Conservation (phyloP, 2,113 vertebrate genomes). For the Callorhinus ursinus region DNA sequence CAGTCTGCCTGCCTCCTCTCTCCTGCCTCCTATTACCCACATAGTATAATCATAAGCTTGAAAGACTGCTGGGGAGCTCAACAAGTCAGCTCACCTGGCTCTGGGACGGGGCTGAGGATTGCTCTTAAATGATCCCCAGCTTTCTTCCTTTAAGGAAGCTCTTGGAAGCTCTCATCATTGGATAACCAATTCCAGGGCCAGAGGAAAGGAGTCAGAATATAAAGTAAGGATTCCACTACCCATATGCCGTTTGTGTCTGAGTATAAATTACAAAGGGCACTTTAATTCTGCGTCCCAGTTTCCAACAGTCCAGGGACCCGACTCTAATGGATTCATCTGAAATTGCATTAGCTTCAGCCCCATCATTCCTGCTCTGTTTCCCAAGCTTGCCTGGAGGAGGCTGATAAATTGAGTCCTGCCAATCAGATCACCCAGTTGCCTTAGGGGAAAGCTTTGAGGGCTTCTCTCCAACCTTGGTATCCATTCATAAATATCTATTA, state of each 20-base stretch:
- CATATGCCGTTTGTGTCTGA: constrained; percentile 12
- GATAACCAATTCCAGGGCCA: background rate
- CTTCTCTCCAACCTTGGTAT: background rate
- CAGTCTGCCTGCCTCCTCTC: background rate
- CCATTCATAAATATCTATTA: constrained; percentile 39
- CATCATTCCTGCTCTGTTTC: constrained; percentile 62
- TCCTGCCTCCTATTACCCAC: constrained; percentile 1
- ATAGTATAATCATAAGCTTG: constrained; percentile 22
- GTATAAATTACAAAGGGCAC: constrained; percentile 70
- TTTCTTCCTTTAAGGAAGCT: background rate
- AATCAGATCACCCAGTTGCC: background rate
- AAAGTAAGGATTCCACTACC: constrained; percentile 46
- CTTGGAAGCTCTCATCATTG: background rate
- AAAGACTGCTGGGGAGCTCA: background rate
- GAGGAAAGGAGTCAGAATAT: constrained; percentile 40
- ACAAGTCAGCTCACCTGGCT: background rate
- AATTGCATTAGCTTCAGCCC: constrained; percentile 57
- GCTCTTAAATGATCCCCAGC: background rate
- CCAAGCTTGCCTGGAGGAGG: constrained; percentile 49
- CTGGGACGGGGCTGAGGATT: background rate
- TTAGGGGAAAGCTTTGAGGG: background rate
- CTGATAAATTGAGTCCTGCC: constrained; percentile 58
- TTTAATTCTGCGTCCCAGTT: constrained; percentile 71
- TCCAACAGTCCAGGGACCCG: constrained; percentile 32
- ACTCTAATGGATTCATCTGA: constrained; percentile 68